Conservation (phyloP, 2,113 vertebrate species). For the Chionodraco myersi region DNA sequence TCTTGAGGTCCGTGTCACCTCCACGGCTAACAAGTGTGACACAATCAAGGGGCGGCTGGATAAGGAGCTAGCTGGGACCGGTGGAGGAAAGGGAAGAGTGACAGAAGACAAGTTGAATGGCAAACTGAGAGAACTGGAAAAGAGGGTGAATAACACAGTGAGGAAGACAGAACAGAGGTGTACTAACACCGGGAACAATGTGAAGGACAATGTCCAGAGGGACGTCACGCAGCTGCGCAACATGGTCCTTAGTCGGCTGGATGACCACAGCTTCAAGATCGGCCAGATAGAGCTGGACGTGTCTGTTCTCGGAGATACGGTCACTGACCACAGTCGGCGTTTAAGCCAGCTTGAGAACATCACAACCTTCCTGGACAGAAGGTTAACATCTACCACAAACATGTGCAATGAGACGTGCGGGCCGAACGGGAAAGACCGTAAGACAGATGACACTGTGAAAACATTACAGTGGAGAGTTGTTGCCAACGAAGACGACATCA, state of each 20-base stretch:
- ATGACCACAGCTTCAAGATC: constrained; percentile 78
- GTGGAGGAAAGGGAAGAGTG: constrained; percentile 66
- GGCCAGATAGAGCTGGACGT: constrained; percentile 83
- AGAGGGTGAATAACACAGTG: constrained; percentile 86
- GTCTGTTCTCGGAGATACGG: constrained; percentile 73
- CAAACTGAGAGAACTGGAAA: constrained; percentile 86
- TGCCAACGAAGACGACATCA: constrained; percentile 83
- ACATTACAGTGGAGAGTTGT: constrained; percentile 85
- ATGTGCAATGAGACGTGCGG: constrained; percentile 85
- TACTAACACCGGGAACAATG: constrained; percentile 77
- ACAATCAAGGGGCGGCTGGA: constrained; percentile 82
- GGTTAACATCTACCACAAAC: constrained; percentile 73
- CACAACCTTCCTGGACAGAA: constrained; percentile 77
- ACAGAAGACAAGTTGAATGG: constrained; percentile 81
- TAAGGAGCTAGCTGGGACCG: constrained; percentile 74
- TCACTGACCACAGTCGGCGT: constrained; percentile 76
- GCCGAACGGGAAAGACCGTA: constrained; percentile 28
- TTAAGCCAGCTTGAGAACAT: constrained; percentile 76
- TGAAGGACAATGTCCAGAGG: constrained; percentile 80
- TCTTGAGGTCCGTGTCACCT: constrained; percentile 82
- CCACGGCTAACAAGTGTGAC: constrained; percentile 78
- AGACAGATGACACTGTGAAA: constrained; percentile 80
- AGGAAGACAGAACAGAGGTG: constrained; percentile 84
- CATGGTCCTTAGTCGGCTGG: constrained; percentile 73
- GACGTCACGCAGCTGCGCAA: constrained; percentile 80